Evolutionary conservation across 53 echinoderm and acorn worm species (phyloP).

Genomic region (Paracentrotus lividus): DNA sequence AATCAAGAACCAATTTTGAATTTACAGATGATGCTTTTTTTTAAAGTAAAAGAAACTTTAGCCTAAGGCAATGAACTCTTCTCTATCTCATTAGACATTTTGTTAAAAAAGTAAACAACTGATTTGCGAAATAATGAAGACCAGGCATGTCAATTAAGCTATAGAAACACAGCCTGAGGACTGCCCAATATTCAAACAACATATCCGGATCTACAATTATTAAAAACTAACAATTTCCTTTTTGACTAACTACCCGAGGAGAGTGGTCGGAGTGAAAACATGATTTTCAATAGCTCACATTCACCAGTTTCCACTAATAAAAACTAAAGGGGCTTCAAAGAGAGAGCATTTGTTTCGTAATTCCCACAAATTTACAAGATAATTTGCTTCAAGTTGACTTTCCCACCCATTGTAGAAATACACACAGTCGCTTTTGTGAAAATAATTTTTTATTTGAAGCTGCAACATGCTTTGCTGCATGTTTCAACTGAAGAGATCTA

Average conservation of each 20-base stretch:
- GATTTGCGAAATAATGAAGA: not conserved
- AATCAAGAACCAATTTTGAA: not conserved
- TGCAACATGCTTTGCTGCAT: not conserved
- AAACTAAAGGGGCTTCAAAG: not conserved
- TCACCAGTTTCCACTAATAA: not conserved
- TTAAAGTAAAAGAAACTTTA: not conserved
- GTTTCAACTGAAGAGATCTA: too few species aligned
- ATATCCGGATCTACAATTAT: not conserved
- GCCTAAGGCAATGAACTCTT: not conserved
- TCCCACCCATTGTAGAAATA: not conserved
- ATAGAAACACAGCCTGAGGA: not conserved
- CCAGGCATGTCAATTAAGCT: not conserved
- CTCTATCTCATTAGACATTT: not conserved
- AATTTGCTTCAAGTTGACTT: not conserved
- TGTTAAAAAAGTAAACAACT: not conserved
- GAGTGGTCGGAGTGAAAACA: not conserved
- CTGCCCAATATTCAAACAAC: not conserved
- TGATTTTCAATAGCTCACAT: not conserved
- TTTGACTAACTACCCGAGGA: not conserved
- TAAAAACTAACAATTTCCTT: conserved; percentile 21
- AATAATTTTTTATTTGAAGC: not conserved
- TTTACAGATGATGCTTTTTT: not conserved
- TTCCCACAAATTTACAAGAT: not conserved
- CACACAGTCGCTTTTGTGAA: too few species aligned
- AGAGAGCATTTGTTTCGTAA: not conserved